Evolutionary conservation across 2,113 vertebrate genomes (phyloP), one percentile per base, ranked within the genome.

Genomic region (Greenwoodochromis staneri): DNA sequence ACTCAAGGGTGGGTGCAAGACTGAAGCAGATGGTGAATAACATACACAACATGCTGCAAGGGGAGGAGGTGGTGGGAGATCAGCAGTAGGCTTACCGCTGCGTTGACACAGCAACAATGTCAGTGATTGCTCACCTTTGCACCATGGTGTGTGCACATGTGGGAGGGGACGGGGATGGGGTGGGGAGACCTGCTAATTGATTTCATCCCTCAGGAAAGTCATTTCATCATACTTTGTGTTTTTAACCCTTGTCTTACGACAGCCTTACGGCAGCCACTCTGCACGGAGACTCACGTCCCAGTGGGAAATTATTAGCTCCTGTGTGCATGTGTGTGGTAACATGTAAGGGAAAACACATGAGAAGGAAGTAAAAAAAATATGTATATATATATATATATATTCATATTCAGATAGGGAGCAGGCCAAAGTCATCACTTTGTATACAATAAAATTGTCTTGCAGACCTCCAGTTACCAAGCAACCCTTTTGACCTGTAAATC

Each of bases 211-310:
- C 19, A 49, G 95, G 94, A 95, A 94, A 61, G 85, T 91, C 86
- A 89, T 97, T 97, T 97, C 96, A 97, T 97, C 96, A 97, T 95
- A 81, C 92, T 91, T 80, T 29, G 89, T 96, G 95, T 96, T 97
- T 96, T 96, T 94, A 96, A 94, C 93, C 89, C 88, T 89, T 87
- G 88, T 94, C 92, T 95, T 93, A 92, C 90, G 88, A 90, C 92
- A 91, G 91, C 78, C 84, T 95, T 94, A 91, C 92, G 92, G 87
- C 87, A 91, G 87, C 82, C 31, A 42, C 66, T 90, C 84, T 91
- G 88, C 85, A 71, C 80, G 27, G 85, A 93, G 89, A 87, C 83
- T 13, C 34, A 19, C 12, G 2, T 36, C 69, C 93, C 73, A 45
- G 49, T 34, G 92, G 90, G 95, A 90, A 94, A 91, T 91, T 63